Evolutionary conservation across 2,113 vertebrate species (phyloP).

Genomic region (Loxodonta africana): DNA sequence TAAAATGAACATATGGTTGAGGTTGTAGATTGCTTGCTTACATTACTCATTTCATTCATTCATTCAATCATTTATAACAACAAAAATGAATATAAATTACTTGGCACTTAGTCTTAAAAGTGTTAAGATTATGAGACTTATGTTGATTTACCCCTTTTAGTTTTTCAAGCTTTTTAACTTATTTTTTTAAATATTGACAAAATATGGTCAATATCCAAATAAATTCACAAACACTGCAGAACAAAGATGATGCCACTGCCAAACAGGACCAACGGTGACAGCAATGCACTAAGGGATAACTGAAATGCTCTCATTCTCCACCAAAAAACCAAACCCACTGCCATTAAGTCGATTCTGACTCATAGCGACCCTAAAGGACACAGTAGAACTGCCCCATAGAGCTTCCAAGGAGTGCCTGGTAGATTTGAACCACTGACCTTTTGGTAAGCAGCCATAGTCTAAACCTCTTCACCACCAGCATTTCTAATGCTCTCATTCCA

Average conservation of each 20-base stretch:
- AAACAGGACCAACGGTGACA: not conserved
- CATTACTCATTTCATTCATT: too few species aligned
- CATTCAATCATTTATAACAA: not conserved
- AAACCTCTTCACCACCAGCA: too few species aligned
- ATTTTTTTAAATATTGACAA: not conserved
- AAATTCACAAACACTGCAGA: not conserved
- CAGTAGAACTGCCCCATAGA: too few species aligned
- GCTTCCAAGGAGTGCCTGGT: too few species aligned
- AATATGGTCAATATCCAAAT: not conserved
- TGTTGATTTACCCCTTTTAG: not conserved
- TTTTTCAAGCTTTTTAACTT: not conserved
- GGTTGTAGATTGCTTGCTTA: not conserved
- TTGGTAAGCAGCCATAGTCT: too few species aligned
- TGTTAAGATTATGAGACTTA: not conserved
- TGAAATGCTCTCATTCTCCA: not conserved
- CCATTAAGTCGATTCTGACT: too few species aligned
- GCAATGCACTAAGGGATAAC: fast-evolving
- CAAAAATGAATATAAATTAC: not conserved
- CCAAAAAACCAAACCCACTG: too few species aligned
- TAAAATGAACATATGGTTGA: not conserved
- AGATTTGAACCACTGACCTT: too few species aligned
- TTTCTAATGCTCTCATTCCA: too few species aligned
- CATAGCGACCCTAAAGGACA: too few species aligned
- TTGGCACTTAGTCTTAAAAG: not conserved
- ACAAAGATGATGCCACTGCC: not conserved